Base-by-base conservation (phyloP, 1,140 invertebrate species). In the Aphis craccivora region DNA sequence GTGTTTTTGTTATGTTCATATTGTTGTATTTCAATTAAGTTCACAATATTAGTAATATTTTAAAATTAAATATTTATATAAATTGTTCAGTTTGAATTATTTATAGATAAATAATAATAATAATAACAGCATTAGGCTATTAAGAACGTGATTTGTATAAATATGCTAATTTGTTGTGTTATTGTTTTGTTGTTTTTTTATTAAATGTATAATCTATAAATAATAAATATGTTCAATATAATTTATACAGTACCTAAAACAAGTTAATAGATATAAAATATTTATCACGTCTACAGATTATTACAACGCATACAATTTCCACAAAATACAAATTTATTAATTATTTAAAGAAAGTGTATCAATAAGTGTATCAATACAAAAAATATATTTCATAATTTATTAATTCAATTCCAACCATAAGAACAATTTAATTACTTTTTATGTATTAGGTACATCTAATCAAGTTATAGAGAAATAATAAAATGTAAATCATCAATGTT, bases 91-190 rank as follows among this genome's bases (percentile, higher is more conserved):
- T 90, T 67, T 90, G 3, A 90, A n/a, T 35, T 43, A 67, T 51
- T 40, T 60, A 67, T 40, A 67, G 30, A 6, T 43, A 22, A n/a
- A 43, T 60, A 37, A 43, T 43, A 90, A 43, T 43, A 90, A 43
- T 43, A 25, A 43, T n/a, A 90, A 60, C 20, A 18, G 53, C 35
- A 25, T 67, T 90, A 67, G 89, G 40, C 53, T 43, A 90, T 90
- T 60, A 60, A 60, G 5, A 60, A 60, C 60, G 89, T 67, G 55
- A 90, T 90, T 67, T 90, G 37, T 90, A 43, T 67, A 43, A 60
- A 90, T 43, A 67, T 43, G 55, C 55, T 55, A 90, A 90, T 90
- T 90, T 67, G 53, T 90, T 90, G 23, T 90, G 35, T 60, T 90
- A 90, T 67, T 67, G 37, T 60, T 60, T 90, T 55, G 89, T 90